Conservation (phyloP, 1,140 invertebrate genomes). For the Aphaenogaster rudis region DNA sequence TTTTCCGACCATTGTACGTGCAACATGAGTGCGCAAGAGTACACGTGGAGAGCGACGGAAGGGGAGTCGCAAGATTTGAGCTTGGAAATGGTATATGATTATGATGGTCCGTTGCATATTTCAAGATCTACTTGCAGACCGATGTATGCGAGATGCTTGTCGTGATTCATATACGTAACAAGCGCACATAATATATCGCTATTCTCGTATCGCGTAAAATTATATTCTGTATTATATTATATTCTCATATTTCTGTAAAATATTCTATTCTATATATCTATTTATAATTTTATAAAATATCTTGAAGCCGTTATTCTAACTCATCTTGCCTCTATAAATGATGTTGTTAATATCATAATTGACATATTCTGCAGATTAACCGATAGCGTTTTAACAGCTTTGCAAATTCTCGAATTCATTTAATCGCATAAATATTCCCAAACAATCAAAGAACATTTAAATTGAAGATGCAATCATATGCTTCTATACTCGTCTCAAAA, state of each 20-base stretch:
- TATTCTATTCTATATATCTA: neutral
- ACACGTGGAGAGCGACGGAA: conserved; percentile 50
- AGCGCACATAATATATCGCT: conserved; percentile 18
- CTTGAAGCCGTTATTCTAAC: conserved; percentile 22
- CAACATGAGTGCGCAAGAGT: conserved; percentile 47
- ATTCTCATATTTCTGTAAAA: neutral
- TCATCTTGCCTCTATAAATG: conserved; percentile 41
- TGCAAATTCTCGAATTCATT: neutral
- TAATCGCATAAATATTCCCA: neutral
- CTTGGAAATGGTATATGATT: conserved; percentile 69
- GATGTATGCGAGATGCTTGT: conserved; percentile 47
- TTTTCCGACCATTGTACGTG: conserved; percentile 63
- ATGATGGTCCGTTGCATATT: conserved; percentile 78
- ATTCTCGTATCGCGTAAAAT: conserved; percentile 61
- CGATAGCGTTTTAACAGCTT: neutral
- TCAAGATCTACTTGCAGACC: conserved; percentile 70
- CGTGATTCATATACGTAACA: conserved; percentile 19
- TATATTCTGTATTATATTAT: neutral
- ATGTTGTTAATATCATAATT: conserved; percentile 51
- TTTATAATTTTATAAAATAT: conserved; percentile 48
- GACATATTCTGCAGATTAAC: conserved; percentile 7
- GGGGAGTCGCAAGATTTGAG: conserved; percentile 71
- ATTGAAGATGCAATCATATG: neutral
- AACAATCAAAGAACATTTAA: neutral
- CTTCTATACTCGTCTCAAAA: neutral